Evolutionary conservation across 2,113 vertebrate genomes (phyloP), one percentile per base, ranked within the genome.

Genomic region (Gracilinanus agilis): DNA sequence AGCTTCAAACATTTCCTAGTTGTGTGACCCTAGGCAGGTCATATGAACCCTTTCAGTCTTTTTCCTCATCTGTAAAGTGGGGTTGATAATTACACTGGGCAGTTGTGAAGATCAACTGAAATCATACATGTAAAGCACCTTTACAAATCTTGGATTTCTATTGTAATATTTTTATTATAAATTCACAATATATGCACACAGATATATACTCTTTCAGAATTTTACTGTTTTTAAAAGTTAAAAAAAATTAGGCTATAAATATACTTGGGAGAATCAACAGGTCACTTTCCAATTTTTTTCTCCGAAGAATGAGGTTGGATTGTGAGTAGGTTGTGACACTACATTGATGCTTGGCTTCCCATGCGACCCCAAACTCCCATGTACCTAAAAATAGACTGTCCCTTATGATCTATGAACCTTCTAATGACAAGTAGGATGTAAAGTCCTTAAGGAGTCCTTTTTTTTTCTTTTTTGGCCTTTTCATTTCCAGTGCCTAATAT

Each of bases 391-490:
- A 54, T n/a, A 56, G 44, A 67, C 53, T 29, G 2, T 21, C 16
- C 27, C 90, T 58, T 53, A 56, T 53, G 21, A 24, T 9, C 25
- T 83, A 44, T 40, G 44, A 90, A 44, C 53, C 1, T n/a, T 44
- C 89, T 56, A 24, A 29, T 83, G 67, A 29, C 75, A 55, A 5
- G 40, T 13, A 9, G 29, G 53, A 91, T 16, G 49, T 29, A 16
- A 53, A 29, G 29, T 54, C 75, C 8, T 0, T 0, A 25, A 44
- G 23, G 9, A 2, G n/a, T n/a, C n/a, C n/a, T n/a, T n/a, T n/a
- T n/a, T n/a, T 9, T 21, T 8, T 53, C n/a, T 0, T 55, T 40
- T 54, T 19, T 11, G 40, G 34, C 23, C 67, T 83, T 83, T 40
- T 6, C 40, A 21, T 83, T 83, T 40, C 67, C n/a, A 40, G 34